Base-by-base conservation (phyloP, 2,113 vertebrate genomes). In the Alaudala cheleensis region DNA sequence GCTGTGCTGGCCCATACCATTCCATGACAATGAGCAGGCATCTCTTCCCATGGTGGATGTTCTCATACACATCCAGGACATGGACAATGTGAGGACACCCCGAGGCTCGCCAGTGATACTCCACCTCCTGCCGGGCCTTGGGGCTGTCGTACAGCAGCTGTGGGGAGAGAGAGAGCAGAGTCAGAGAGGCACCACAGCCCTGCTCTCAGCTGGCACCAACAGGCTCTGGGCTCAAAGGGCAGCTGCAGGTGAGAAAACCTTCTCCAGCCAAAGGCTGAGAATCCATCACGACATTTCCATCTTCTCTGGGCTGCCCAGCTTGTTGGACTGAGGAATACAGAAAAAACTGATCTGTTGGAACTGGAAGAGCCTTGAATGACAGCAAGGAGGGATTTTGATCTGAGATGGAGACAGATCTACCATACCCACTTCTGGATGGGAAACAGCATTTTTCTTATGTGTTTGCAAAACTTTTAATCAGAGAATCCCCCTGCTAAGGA, bases 21-120 rank as follows among this genome's bases (percentile, higher is more conserved):
- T 99, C 99, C 99, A 99, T 99, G 97, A 99, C 95, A 82, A 99
- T 99, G 92, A 99, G 99, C 81, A 99, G 98, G 69, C 99, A 99
- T 86, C 99, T 99, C 96, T 99, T 99, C 47, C 98, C 98, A 5
- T 98, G 99, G 73, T 99, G 98, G 98, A 99, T 99, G 95, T 99
- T 99, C 96, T 99, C 99, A 29, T 99, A 99, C 50, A 99, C 98
- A 56, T 99, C 98, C 89, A 98, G 95, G 74, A 99, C 98, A 25
- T 97, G 96, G 53, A 99, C 98, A 5, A 99, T 99, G 96, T 99
- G 98, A 16, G 98, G 99, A 54, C 99, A 99, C 2, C 98, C 98
- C 0, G 99, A 99, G 10, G 98, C 99, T 87, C 98, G 95, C 98
- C 98, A 99, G 88, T 99, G 99, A 92, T 99, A 98, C 33, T 99